Evolutionary conservation across 2,113 vertebrate species (phyloP), one percentile per base, ranked within the genome.

Genomic region (Stictonetta naevosa): DNA sequence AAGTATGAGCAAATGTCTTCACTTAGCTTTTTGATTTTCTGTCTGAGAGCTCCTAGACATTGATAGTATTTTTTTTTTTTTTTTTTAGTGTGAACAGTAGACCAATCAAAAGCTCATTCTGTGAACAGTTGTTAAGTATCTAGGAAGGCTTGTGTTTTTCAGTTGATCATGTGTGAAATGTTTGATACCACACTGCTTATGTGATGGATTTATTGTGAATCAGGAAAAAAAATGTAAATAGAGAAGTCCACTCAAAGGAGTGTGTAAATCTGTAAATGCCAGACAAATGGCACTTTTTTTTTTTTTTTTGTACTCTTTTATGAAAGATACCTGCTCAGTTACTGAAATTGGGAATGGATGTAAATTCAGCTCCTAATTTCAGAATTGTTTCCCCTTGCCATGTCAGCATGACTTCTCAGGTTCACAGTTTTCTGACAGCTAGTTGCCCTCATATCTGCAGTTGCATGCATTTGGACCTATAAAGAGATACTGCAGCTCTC

Each of bases 401-500:
- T 23, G 10, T 68, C 55, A 84, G 20, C 26, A 19, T 90, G n/a
- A 68, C 14, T 48, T 48, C 46, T 62, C 21, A 48, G 53, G 26
- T 42, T 52, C 46, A 26, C 38, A 75, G 6, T 26, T 15, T 90
- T 40, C 62, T 66, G 22, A 44, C 40, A 67, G 10, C 33, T 52
- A 40, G 4, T 53, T 46, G 8, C 42, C 21, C 17, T 72, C 0
- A 0, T 38, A 1, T 42, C 63, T 86, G 55, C 31, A 69, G 6
- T 28, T 83, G 31, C 8, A 77, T 80, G 36, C 17, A 1, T 66
- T 3, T 9, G 1, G 21, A 88, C 29, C 40, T 59, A 42, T n/a
- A 36, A 85, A 36, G 31, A 71, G 19, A 20, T 20, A 68, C 42
- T 67, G 21, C 12, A 72, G 29, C 29, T 81, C 15, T 38, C 63